Conservation (phyloP, 2,113 vertebrate species). For the Monarcha castaneiventris region DNA sequence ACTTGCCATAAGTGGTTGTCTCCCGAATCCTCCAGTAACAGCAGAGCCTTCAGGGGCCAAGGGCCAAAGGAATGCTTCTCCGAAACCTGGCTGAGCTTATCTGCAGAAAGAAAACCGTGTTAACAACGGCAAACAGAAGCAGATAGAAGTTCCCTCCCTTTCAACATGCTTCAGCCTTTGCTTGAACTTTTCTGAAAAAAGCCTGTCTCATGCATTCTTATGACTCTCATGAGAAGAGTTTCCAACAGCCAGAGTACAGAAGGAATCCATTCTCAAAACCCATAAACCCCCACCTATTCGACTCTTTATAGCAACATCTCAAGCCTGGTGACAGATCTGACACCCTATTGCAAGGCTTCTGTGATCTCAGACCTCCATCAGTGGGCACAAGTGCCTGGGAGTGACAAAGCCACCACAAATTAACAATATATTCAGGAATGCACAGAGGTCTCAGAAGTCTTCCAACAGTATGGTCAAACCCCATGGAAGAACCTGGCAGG, state of each 20-base stretch:
- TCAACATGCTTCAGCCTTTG: not conserved
- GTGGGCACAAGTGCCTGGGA: rapidly evolving
- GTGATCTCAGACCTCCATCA: not conserved
- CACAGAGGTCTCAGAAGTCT: not conserved
- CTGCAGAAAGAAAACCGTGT: not conserved
- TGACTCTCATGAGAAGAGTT: not conserved
- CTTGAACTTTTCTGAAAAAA: not conserved
- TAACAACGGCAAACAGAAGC: not conserved
- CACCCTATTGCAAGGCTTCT: not conserved
- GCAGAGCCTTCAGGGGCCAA: not conserved
- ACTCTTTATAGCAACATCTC: not conserved
- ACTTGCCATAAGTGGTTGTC: not conserved
- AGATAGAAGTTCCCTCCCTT: not conserved
- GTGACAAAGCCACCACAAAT: not conserved
- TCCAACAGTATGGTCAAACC: not conserved
- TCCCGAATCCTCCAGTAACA: not conserved
- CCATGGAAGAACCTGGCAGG: rapidly evolving
- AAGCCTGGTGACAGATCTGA: not conserved
- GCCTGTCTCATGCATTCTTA: not conserved
- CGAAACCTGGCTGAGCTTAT: not conserved
- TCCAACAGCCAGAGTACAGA: not conserved
- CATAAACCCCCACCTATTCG: not conserved
- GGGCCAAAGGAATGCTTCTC: not conserved
- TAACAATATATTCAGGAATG: rapidly evolving
- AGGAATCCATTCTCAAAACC: not conserved